Percentiles rank a stretch among this genome's conserved stretches.
These are phyloP conservation scores for Drosophila biarmipes DNA, from an alignment of 1,140 invertebrate genomes.

Conservation along the genomic window DNA sequence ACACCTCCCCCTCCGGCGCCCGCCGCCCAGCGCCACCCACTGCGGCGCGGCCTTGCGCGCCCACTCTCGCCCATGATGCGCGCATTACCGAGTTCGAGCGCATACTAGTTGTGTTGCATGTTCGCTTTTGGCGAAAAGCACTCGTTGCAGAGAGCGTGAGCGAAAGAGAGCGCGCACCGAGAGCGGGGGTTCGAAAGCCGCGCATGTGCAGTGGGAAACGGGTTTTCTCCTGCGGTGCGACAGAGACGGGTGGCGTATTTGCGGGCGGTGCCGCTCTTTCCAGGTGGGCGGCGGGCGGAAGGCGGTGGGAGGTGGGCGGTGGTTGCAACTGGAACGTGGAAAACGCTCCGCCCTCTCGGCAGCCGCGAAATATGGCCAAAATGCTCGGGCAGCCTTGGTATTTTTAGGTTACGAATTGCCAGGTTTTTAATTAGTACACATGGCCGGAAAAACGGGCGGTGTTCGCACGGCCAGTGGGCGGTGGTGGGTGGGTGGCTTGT, in stretches of 20 bases:
- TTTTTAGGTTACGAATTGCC: constrained; percentile 70
- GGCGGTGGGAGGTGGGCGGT: constrained; percentile 28
- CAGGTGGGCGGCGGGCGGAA: constrained; percentile 42
- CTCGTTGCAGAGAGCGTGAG: constrained; percentile 29
- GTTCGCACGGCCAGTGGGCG: background rate
- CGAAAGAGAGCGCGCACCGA: constrained; percentile 9
- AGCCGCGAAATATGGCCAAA: constrained; percentile 54
- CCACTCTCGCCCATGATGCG: constrained; percentile 81
- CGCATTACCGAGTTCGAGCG: constrained; percentile 80
- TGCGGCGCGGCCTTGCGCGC: constrained; percentile 56
- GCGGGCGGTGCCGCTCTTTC: constrained; percentile 58
- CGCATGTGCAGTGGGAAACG: constrained; percentile 61
- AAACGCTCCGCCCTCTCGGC: constrained; percentile 66
- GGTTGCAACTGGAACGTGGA: constrained; percentile 67
- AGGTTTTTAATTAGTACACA: constrained; percentile 73
- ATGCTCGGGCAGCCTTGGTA: constrained; percentile 40
- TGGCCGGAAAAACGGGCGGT: constrained; percentile 23
- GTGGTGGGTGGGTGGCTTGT: background rate
- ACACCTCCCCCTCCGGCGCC: background rate
- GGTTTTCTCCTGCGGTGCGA: constrained; percentile 57
- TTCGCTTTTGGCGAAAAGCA: constrained; percentile 54
- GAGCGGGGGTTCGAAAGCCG: constrained; percentile 50
- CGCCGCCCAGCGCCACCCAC: constrained; percentile 14
- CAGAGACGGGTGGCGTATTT: constrained; percentile 32
- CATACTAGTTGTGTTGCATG: constrained; percentile 82